Evolutionary conservation across 1,140 invertebrate species (phyloP).

Genomic region (Drosophila miranda): DNA sequence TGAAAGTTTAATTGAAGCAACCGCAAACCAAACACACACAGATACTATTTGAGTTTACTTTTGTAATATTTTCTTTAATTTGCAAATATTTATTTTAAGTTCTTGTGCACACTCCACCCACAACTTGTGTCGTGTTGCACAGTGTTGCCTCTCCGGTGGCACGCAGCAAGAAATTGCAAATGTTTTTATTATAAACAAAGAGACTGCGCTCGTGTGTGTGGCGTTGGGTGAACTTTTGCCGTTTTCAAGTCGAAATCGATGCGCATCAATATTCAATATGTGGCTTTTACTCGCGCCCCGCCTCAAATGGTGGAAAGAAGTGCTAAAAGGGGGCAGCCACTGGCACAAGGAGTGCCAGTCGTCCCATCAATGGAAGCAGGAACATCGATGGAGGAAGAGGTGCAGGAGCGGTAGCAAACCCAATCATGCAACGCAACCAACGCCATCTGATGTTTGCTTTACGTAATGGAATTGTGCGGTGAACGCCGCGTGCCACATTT

Average conservation of each 20-base stretch:
- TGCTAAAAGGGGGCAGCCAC: constrained; percentile 1
- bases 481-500: constrained; percentile 68
- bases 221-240: constrained; percentile 56
- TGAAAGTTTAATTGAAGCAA: constrained; percentile 2
- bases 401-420: constrained; percentile 39
- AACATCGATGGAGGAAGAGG: neutral
- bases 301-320: neutral
- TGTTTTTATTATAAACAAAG: constrained; percentile 79
- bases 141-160: constrained; percentile 41
- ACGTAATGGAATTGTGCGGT: constrained; percentile 79
- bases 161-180: constrained; percentile 64
- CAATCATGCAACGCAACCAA: constrained; percentile 66
- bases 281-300: constrained; percentile 66
- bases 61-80: neutral
- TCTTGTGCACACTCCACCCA: neutral
- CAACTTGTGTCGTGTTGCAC: constrained; percentile 12
- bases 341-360: constrained; percentile 24
- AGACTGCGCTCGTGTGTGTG: constrained; percentile 24
- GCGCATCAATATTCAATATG: constrained; percentile 79
- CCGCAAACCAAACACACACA: neutral
- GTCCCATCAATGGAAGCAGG: neutral
- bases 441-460: constrained; percentile 77
- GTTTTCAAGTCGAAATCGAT: constrained; percentile 76
- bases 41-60: neutral
- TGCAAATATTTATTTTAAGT: neutral